A percentile compares a stretch with the other conserved stretches of the same genome.
Conservation (phyloP, 2,888 invertebrate species). For the Ditula angustiorana region DNA sequence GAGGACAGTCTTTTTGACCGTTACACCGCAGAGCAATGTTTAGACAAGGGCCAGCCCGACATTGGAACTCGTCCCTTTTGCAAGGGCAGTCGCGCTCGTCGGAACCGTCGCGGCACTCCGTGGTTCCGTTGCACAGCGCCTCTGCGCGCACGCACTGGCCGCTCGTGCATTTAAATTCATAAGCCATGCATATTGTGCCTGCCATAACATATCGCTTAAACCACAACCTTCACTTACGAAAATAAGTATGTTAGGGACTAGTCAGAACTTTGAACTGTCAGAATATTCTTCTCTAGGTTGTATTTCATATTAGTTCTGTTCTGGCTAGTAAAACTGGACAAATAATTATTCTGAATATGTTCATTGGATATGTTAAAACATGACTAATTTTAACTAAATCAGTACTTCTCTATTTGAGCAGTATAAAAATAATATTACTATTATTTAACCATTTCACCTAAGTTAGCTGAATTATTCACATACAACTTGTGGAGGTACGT, state of each 20-base stretch:
- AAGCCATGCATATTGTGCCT: constrained; percentile 83
- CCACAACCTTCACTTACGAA: constrained; percentile 67
- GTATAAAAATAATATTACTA: no score
- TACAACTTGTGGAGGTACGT: no score
- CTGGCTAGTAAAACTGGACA: constrained; percentile 5
- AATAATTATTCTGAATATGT: not conserved
- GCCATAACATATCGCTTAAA: constrained; percentile 66
- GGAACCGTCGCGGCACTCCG: constrained; percentile 82
- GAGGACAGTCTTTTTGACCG: constrained; percentile 84
- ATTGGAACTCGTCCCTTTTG: constrained; percentile 82
- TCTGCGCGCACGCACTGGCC: constrained; percentile 86
- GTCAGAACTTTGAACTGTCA: constrained; percentile 3
- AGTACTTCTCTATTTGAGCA: no score
- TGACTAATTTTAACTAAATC: no score
- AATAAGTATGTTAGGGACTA: not conserved
- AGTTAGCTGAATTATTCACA: no score
- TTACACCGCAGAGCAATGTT: constrained; percentile 87
- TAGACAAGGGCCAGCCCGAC: constrained; percentile 88
- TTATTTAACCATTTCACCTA: no score
- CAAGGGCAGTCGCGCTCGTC: constrained; percentile 75
- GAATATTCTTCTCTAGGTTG: no score
- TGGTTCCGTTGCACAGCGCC: constrained; percentile 80
- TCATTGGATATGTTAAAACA: constrained; percentile 44
- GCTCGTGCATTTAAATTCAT: constrained; percentile 87
- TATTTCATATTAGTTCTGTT: no score